Base-by-base conservation (phyloP, 2,113 vertebrate genomes). In the Varanus salvator region DNA sequence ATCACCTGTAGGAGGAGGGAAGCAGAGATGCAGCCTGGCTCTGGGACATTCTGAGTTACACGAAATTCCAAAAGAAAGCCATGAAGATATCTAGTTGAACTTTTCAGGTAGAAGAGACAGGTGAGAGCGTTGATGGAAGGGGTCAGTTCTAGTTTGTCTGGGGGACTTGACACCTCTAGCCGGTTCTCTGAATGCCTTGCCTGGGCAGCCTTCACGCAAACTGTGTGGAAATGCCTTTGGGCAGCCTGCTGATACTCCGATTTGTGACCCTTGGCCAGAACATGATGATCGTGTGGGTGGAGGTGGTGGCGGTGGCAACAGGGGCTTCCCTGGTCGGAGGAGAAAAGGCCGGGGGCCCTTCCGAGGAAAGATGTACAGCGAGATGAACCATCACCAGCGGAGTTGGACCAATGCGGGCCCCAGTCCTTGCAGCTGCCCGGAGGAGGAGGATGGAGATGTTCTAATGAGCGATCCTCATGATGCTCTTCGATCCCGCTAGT, bases 381-480 rank as follows among this genome's bases (percentile, higher is more conserved):
- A 98, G 50, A 93, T 96, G 48, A 93, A 94, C 64, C 96, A 95
- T n/a, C 92, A 90, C 6, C 87, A 94, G 3, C 95, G 97, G 87
- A 95, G 94, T 54, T 97, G 98, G 78, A 97, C 96, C 2, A 90
- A 95, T 50, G 95, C 97, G 8, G 92, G 88, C 38, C 92, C 90
- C 11, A 34, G 84, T 92, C 94, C 77, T 93, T 96, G 57, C 91
- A 82, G 95, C 6, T 90, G 96, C 27, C 85, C 92, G 7, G 96
- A 97, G 72, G 91, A 97, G 48, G 97, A 98, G 1, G 97, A 98
- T 8, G 92, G 93, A 0, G 97, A 98, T 81, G 97, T 98, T 11
- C 95, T 96, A 2, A 98, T 98, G 98, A 98, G 95, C 57, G 97
- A 97, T 6, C 92, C 95, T 21, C 98, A 98, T 75, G 98, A 98